Conservation (phyloP, 2,113 vertebrate species). For the Nycticorax nycticorax region DNA sequence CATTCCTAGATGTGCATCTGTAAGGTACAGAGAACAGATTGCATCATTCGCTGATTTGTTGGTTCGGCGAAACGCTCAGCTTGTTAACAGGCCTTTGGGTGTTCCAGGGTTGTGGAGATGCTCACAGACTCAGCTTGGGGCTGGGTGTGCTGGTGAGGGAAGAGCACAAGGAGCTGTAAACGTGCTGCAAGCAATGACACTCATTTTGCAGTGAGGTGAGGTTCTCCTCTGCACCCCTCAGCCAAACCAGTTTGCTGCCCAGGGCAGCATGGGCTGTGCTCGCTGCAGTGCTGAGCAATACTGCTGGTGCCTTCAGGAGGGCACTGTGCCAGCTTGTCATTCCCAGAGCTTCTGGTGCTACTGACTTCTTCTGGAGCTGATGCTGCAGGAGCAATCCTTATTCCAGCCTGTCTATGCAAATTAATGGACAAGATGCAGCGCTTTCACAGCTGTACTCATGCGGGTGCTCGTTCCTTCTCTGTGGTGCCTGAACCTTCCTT, state of each 20-base stretch:
- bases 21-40: neutral
- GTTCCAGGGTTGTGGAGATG: neutral
- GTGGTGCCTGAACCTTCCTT: neutral
- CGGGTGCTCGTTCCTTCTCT: neutral
- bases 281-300: neutral
- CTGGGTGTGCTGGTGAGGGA: neutral
- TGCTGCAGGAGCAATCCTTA: too few species aligned
- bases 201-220: neutral
- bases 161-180: rapidly evolving
- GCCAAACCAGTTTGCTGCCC: neutral
- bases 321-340: too few species aligned
- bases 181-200: neutral
- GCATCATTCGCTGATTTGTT: neutral
- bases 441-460: neutral
- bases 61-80: neutral
- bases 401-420: neutral
- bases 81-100: neutral
- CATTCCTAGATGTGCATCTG: neutral
- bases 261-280: neutral
- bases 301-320: neutral
- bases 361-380: neutral
- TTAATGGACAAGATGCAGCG: neutral
- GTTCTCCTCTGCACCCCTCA: neutral
- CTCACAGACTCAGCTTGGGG: neutral
- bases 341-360: neutral